Evolutionary conservation across 2,113 vertebrate genomes (phyloP).

Genomic region (Phylloscopus trochiloides): DNA sequence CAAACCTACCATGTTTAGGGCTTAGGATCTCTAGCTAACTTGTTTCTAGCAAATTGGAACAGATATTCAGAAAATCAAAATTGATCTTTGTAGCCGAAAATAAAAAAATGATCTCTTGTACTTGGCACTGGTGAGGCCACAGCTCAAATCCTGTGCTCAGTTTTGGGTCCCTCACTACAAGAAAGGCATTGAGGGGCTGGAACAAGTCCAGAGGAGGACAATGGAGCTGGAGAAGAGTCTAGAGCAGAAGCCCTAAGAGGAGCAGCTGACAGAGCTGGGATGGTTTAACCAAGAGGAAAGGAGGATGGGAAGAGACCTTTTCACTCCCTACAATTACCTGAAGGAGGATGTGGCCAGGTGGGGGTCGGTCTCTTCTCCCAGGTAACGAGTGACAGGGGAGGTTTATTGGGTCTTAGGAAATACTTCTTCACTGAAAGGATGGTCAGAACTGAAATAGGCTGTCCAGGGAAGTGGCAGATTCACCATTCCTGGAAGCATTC

Average conservation of each 20-base stretch:
- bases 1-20: neutral
- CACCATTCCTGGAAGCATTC: neutral
- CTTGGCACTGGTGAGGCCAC: accelerated
- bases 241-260: neutral
- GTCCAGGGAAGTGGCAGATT: neutral
- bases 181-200: neutral
- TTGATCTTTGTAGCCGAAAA: neutral
- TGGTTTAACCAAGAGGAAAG: neutral
- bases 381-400: neutral
- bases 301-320: neutral
- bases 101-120: neutral
- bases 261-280: neutral
- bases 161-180: neutral
- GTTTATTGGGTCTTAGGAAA: neutral
- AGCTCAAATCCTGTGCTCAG: neutral
- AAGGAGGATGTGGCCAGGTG: neutral
- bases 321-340: neutral
- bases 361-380: accelerated
- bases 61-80: neutral
- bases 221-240: neutral
- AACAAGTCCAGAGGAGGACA: accelerated
- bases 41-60: neutral
- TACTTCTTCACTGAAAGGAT: neutral
- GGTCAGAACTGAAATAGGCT: neutral
- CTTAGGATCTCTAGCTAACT: neutral